Evolutionary conservation across 2,888 invertebrate genomes (phyloP), one percentile per base, ranked within the genome.

Genomic region (Callyntrura sp.): DNA sequence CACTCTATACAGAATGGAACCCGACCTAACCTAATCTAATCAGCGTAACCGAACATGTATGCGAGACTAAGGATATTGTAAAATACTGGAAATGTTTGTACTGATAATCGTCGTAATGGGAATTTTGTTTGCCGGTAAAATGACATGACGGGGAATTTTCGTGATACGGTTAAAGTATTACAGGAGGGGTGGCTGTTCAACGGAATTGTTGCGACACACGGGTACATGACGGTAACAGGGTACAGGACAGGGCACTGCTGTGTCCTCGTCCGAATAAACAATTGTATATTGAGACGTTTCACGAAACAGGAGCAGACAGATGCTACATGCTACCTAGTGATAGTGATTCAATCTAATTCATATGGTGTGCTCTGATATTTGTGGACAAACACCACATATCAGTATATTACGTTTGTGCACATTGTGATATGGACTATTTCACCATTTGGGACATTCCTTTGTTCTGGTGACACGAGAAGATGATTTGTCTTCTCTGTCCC

Each of bases 331-430:
- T 48, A 65, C 48, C 68, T 51, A 55, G 25, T 83, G 68, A 83
- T 51, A 55, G 25, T 83, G 68, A 83, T 83, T 83, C 35, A 68
- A 83, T 55, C 62, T 68, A 70, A 83, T 83, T 68, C 83, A 14
- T 81, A 25, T n/a, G 28, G 79, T 11, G 25, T 55, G 57, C 76
- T 65, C 35, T 35, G 35, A 6, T 57, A n/a, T 57, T 57, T 17
- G 8, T 57, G 14, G 65, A 14, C 9, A 25, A 25, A 17, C 23
- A 9, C 6, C 25, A 0, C 14, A 11, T 65, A 6, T 65, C 17
- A n/a, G n/a, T 57, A n/a, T 1, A 57, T 14, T n/a, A 1, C 9
- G 55, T 17, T n/a, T 55, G 55, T 55, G n/a, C 6, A 35, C 35
- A 35, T 35, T 35, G 2, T 35, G 2, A n/a, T 35, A 35, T 35